Percentiles rank a stretch among this genome's conserved stretches.
These are phyloP conservation scores for Macheiramphus alcinus DNA, from an alignment of 2,113 vertebrate genomes.

Conservation along the genomic window DNA sequence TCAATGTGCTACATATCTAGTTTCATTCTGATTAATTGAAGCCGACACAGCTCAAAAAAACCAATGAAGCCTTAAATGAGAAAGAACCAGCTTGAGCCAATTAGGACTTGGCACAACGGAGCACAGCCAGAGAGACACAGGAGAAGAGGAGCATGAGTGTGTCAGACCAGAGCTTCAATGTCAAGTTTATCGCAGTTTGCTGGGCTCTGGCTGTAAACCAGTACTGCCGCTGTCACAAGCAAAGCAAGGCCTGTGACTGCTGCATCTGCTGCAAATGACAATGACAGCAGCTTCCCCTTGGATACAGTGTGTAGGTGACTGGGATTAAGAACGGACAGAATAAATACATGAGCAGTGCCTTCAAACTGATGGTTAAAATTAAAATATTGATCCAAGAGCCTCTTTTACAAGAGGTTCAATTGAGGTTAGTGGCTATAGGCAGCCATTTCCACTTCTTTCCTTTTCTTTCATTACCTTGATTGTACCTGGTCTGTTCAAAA, in stretches of 20 bases:
- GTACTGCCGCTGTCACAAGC: rapidly evolving
- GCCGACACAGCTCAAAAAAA: neutral
- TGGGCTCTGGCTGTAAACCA: neutral
- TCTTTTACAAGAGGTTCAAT: neutral
- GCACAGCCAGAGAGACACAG: neutral
- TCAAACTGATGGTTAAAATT: neutral
- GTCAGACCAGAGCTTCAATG: neutral
- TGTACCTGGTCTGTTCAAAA: neutral
- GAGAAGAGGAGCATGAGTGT: neutral
- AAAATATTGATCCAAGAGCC: neutral
- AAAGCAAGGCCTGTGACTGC: neutral
- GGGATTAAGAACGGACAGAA: neutral
- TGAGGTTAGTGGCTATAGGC: neutral
- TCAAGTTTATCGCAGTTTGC: neutral
- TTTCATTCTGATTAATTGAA: slow-evolving; percentile 36
- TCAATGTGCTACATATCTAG: neutral
- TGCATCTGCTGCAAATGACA: neutral
- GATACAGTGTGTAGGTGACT: neutral
- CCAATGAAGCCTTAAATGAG: slow-evolving; percentile 29
- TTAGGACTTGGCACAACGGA: neutral
- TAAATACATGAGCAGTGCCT: neutral
- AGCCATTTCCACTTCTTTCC: neutral
- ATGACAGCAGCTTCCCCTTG: neutral
- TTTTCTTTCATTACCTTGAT: neutral
- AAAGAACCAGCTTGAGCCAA: slow-evolving; percentile 10